phyloP scores from a whole-genome alignment of 2,113 vertebrate species.

The Neomonachus schauinslandi region DNA sequence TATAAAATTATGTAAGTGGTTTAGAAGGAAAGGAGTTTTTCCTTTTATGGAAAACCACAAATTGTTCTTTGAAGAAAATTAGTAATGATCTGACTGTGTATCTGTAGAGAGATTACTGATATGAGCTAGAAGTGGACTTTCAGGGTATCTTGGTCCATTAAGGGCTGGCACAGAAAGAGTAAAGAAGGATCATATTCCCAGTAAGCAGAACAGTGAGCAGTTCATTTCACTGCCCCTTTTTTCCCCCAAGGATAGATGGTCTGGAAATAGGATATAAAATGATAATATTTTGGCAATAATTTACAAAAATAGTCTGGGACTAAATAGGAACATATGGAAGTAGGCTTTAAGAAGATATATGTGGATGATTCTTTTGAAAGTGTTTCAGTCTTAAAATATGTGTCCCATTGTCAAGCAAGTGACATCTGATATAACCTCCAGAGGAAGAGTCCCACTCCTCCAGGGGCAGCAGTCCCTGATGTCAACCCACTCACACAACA shows the following conservation, averaged over 20 bases:
- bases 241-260: not conserved
- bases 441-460: not conserved
- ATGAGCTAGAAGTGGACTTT: not conserved
- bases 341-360: not conserved
- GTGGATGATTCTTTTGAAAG: not conserved
- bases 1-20: not conserved
- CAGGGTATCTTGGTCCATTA: not conserved
- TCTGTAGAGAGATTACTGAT: not conserved
- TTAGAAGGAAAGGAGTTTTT: not conserved
- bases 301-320: not conserved
- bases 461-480: too few species aligned
- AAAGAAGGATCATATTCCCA: not conserved
- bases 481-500: not conserved
- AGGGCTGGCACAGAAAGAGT: not conserved
- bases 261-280: not conserved
- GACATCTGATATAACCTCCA: not conserved
- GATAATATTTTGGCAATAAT: not conserved
- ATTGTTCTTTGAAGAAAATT: not conserved
- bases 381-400: not conserved
- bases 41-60: not conserved
- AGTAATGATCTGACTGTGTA: not conserved
- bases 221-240: not conserved
- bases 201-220: not conserved
- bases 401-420: not conserved
- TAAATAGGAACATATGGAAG: not conserved